Conservation (phyloP, 2,888 invertebrate genomes). For the Drosophila tanythrix region DNA sequence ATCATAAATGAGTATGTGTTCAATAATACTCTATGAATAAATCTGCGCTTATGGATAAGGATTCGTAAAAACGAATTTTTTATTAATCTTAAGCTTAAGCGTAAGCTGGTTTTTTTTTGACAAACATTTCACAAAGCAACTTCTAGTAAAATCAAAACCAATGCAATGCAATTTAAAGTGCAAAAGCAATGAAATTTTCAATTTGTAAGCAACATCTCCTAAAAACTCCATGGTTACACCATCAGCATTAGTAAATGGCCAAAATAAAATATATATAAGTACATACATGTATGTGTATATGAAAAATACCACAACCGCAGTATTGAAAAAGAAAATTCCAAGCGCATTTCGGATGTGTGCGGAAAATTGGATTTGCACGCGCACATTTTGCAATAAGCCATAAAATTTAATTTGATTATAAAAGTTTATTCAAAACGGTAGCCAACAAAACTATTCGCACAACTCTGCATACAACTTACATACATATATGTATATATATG, state of each 20-base stretch:
- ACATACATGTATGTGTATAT: background rate
- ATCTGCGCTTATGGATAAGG: background rate
- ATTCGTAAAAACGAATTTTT: background rate
- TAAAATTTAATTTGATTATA: conserved; percentile 80
- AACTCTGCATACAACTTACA: conserved; percentile 12
- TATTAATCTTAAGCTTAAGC: background rate
- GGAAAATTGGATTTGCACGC: conserved; percentile 78
- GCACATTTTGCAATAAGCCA: conserved; percentile 76
- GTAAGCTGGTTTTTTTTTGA: background rate
- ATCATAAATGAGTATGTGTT: background rate
- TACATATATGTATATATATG: background rate
- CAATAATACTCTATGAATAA: background rate
- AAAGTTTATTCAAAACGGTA: conserved; percentile 72
- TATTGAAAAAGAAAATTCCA: conserved; percentile 26
- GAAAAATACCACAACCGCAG: background rate
- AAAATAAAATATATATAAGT: conserved; percentile 6
- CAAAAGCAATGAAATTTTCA: conserved; percentile 18
- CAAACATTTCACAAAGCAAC: background rate
- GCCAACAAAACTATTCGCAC: conserved; percentile 27
- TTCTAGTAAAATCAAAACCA: background rate
- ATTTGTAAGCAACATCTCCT: conserved; percentile 23
- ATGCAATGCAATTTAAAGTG: conserved; percentile 6
- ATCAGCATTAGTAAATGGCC: conserved; percentile 8
- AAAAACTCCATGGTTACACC: background rate
- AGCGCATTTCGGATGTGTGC: conserved; percentile 33